A percentile compares a stretch with the other conserved stretches of the same genome.
Conservation (phyloP, 1,140 invertebrate species). For the Lucilia sericata region DNA sequence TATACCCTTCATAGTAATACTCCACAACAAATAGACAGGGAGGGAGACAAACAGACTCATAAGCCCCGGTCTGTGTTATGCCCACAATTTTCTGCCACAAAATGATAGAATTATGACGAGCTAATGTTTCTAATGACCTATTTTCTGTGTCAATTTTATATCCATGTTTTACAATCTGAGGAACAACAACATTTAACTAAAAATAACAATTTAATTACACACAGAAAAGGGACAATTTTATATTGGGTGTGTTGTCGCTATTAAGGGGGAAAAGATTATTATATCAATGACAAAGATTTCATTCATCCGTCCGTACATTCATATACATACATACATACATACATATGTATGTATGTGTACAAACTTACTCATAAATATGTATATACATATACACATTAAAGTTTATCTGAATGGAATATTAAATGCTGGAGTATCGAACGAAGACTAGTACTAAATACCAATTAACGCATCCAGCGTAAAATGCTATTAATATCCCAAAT, state of each 20-base stretch:
- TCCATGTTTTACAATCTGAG: conserved; percentile 43
- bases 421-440: conserved; percentile 21
- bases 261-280: neutral
- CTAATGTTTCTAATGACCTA: conserved; percentile 62
- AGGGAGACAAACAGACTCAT: neutral
- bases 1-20: neutral
- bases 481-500: conserved; percentile 35
- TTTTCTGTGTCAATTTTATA: conserved; percentile 56
- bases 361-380: neutral
- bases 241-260: conserved; percentile 6
- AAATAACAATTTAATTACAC: conserved; percentile 42
- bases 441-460: conserved; percentile 16
- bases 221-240: conserved; percentile 35
- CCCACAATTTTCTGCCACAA: conserved; percentile 45
- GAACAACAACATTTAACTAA: conserved; percentile 37
- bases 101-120: conserved; percentile 62
- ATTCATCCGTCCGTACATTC: neutral
- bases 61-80: neutral
- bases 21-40: neutral
- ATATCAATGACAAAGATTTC: conserved; percentile 12
- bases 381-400: neutral
- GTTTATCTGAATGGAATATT: too few relatives aligned
- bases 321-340: neutral
- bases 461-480: conserved; percentile 41
- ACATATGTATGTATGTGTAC: neutral